These are phyloP conservation scores for Tursiops truncatus DNA, from an alignment of 2,113 vertebrate genomes.

Conservation along the genomic window DNA sequence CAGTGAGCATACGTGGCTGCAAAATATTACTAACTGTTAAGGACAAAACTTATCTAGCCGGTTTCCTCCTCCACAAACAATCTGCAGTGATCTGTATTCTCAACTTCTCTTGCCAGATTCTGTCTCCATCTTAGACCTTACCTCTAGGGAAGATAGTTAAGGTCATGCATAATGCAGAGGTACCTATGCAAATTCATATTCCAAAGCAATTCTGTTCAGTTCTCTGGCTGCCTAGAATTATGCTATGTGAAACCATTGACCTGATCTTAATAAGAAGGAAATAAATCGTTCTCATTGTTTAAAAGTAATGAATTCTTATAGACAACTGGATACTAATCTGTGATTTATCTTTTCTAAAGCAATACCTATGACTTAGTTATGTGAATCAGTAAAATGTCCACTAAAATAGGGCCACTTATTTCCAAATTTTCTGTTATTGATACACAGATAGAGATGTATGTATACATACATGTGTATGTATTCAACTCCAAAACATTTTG, in stretches of 20 bases:
- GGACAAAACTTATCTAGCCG: conserved; percentile 38
- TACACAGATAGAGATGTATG: background rate
- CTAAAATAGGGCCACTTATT: background rate
- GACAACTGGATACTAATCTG: background rate
- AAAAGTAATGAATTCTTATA: conserved; percentile 31
- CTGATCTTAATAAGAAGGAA: conserved; percentile 14
- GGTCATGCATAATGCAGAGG: conserved; percentile 28
- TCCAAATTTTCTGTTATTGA: background rate
- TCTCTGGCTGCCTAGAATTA: conserved; percentile 24
- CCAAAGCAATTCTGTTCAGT: conserved; percentile 29
- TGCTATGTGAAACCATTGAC: background rate
- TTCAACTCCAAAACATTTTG: conserved; percentile 15
- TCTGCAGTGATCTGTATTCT: background rate
- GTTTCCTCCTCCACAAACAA: background rate
- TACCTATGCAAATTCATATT: conserved; percentile 34
- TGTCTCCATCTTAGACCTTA: conserved; percentile 40
- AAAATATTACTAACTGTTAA: conserved; percentile 45
- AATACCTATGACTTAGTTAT: background rate
- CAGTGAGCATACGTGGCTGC: background rate
- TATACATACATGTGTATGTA: background rate
- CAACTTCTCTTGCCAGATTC: conserved; percentile 35
- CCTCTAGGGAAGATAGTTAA: background rate
- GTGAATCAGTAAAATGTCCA: background rate
- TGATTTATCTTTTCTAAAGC: background rate
- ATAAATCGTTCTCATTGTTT: conserved; percentile 14